Conservation (phyloP, 1,140 invertebrate species). For the Parapsyche elsis region DNA sequence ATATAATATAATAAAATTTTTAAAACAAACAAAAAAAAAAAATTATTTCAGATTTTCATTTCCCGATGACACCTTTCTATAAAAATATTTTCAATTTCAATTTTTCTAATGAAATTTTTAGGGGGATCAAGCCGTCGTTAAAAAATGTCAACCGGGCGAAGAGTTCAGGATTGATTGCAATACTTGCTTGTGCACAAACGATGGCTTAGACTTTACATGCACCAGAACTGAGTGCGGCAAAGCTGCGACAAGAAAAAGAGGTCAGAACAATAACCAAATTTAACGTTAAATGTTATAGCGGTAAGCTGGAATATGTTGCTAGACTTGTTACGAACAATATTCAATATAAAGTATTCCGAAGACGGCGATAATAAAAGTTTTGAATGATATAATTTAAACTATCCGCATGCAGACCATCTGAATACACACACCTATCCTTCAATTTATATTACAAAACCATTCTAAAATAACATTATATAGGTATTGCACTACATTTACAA, state of each 20-base stretch:
- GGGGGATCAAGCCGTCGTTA: conserved; percentile 59
- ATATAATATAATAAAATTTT: not conserved
- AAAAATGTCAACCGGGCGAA: conserved; percentile 60
- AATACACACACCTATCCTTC: too few species aligned
- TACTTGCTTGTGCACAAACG: conserved; percentile 64
- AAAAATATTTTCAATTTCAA: not conserved
- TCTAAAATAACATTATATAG: too few species aligned
- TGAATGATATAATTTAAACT: too few species aligned
- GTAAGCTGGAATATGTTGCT: too few species aligned
- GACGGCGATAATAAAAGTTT: too few species aligned
- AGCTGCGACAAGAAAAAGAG: conserved; percentile 60
- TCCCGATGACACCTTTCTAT: not conserved
- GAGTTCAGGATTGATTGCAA: conserved; percentile 67
- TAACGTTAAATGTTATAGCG: too few species aligned
- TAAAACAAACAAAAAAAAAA: not conserved
- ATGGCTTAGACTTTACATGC: conserved; percentile 64
- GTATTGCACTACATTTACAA: too few species aligned
- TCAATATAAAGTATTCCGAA: too few species aligned
- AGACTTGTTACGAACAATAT: too few species aligned
- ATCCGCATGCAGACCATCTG: too few species aligned
- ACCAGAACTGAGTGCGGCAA: conserved; percentile 62
- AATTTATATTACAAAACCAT: too few species aligned
- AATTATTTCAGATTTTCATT: not conserved
- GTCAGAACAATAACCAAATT: too few species aligned
- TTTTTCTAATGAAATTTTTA: conserved; percentile 6